Conservation (phyloP, 1,140 invertebrate genomes). For the Drosophila serrata region DNA sequence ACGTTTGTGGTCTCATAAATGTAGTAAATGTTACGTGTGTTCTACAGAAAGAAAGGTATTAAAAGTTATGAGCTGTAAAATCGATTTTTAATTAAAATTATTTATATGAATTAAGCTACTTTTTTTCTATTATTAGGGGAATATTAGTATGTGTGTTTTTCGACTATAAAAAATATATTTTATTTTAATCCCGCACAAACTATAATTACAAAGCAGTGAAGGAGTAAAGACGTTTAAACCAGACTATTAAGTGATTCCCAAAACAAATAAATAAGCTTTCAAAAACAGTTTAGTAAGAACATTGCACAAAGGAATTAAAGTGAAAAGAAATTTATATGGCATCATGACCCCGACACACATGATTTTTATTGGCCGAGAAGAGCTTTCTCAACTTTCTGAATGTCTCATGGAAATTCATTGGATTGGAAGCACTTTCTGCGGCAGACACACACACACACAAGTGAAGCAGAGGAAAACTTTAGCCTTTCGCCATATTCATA, state of each 20-base stretch:
- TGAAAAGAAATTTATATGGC: not conserved
- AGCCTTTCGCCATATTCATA: conserved; percentile 46
- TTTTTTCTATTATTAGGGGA: no score
- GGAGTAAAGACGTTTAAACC: not conserved
- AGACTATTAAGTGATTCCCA: not conserved
- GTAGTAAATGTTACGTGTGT: not conserved
- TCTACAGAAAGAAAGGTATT: not conserved
- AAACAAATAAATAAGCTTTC: not conserved
- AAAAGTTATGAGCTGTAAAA: not conserved
- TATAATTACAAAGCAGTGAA: no score
- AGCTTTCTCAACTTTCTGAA: conserved; percentile 30
- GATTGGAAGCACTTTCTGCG: conserved; percentile 39
- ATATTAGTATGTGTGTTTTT: no score
- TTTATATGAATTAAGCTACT: not conserved
- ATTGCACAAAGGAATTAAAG: not conserved
- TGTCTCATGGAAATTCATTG: conserved; percentile 44
- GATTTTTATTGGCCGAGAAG: conserved; percentile 35
- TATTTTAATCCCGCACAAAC: no score
- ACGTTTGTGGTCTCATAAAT: conserved; percentile 19
- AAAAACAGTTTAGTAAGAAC: not conserved
- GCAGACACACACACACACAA: conserved; percentile 4
- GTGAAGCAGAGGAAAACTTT: conserved; percentile 38
- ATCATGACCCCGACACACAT: not conserved
- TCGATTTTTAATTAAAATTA: not conserved
- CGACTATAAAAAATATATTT: no score